Base-by-base conservation (phyloP, 1,140 invertebrate genomes). In the Bombus terrestris region DNA sequence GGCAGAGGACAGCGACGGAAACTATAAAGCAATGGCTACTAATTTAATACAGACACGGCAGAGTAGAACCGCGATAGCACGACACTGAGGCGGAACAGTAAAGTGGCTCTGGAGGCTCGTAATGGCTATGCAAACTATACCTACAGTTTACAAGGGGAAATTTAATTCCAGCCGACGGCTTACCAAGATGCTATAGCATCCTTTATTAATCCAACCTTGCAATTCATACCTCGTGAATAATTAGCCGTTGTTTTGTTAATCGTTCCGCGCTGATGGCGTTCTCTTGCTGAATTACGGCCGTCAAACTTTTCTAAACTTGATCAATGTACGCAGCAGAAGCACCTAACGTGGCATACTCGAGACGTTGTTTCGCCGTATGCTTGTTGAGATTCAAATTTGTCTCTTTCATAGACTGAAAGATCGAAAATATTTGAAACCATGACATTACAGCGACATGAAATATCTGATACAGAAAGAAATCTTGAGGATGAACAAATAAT, bases 41-140 rank as follows among this genome's bases (percentile, higher is more conserved):
- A 85, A 85, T 85, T 85, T 81, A 81, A 85, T 81, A 74, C 28
- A 75, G 79, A 59, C 83, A 62, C 66, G 83, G 32, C 69, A n/a
- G 53, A 68, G 84, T 57, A 71, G 35, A 75, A 81, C n/a, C 78
- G 62, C 43, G 84, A 72, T 43, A 53, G 43, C 57, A 69, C 71
- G 79, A 81, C 83, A 69, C 69, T 32, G 57, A 74, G 84, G 84
- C 59, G 78, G 71, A 85, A 85, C 84, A 15, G 84, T 75, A 85
- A 81, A 81, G 78, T 85, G 79, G 79, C 84, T 85, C 69, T 71
- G 47, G 78, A 81, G 78, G 79, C 78, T 85, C 84, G 71, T 85
- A 85, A 85, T 81, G 84, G 84, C 78, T 85, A 81, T 85, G 84
- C 84, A 85, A 85, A 85, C 84, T 85, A 75, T 85, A 85, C 71